Evolutionary conservation across 2,888 invertebrate species (phyloP), one percentile per base, ranked within the genome.

Genomic region (Acanthosepion lycidas): DNA sequence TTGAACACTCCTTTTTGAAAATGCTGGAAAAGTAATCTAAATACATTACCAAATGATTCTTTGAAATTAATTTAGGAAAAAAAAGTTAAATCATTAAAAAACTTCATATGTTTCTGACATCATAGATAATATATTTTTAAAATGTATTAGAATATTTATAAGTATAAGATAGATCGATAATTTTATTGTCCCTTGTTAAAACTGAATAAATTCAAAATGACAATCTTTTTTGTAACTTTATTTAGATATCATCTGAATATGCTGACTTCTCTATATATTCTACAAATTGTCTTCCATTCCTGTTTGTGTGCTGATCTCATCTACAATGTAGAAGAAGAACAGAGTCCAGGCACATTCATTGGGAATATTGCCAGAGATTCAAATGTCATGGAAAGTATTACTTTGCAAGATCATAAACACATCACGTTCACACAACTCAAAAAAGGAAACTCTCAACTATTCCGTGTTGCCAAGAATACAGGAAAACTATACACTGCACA

Each of bases 301-400:
- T 78, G 12, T 78, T 78, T 78, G 2, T 78, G 78, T 78, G 78
- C 9, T 18, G 78, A 78, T n/a, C n/a, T 78, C 15, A 78, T 78
- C 18, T 78, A 78, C 78, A n/a, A 78, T 78, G 78, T 78, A 3
- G 78, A 78, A 78, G 78, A 78, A 78, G 78, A 78, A 33, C n/a
- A 78, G 78, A 78, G n/a, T 78, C 78, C 78, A n/a, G 78, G 78
- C 78, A 78, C 78, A 78, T 78, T 33, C n/a, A 78, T 78, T n/a
- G 78, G 78, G 2, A 78, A 78, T 78, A 78, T 78, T 78, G 78
- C 78, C 33, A 15, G n/a, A n/a, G 78, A 78, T n/a, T 78, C 78
- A 9, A 0, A 12, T 33, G n/a, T 78, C n/a, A n/a, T 78, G 78
- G 78, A 78, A 33, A n/a, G 12, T n/a, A n/a, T 78, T 78, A n/a